These are phyloP conservation scores for Sebastes matsubarae DNA, from an alignment of 2,797 vertebrate species.

Conservation along the genomic window DNA sequence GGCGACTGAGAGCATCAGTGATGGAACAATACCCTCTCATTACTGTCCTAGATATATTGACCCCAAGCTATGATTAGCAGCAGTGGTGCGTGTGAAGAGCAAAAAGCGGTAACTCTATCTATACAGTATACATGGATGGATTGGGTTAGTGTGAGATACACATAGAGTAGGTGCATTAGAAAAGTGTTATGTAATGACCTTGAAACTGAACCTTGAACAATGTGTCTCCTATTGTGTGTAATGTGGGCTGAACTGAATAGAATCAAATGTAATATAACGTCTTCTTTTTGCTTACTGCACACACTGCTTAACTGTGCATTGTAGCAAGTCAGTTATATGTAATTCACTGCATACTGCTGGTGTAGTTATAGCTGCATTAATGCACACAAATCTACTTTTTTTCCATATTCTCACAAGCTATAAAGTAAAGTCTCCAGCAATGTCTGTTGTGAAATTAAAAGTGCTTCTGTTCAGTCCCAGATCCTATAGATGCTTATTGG, in stretches of 20 bases:
- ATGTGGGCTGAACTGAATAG: neutral
- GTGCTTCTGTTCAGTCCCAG: neutral
- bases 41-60: slow-evolving; percentile 29
- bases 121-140: slow-evolving; percentile 15
- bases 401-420: neutral
- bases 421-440: neutral
- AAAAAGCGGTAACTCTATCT: slow-evolving; percentile 55
- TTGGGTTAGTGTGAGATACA: slow-evolving; percentile 17
- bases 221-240: neutral
- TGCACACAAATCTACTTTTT: neutral
- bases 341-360: neutral
- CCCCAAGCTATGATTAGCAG: slow-evolving; percentile 48
- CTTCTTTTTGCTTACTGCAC: no score
- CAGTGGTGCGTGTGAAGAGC: slow-evolving; percentile 11
- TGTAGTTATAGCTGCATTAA: neutral
- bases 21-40: slow-evolving; percentile 25
- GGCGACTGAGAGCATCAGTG: neutral
- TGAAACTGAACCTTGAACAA: neutral
- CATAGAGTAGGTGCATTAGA: neutral
- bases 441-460: neutral
- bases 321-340: neutral
- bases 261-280: neutral
- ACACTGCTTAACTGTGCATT: neutral
- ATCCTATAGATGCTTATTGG: slow-evolving; percentile 7
- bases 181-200: slow-evolving; percentile 19